Evolutionary conservation across 2,113 vertebrate genomes (phyloP), one percentile per base, ranked within the genome.

Genomic region (Cottus gobio): DNA sequence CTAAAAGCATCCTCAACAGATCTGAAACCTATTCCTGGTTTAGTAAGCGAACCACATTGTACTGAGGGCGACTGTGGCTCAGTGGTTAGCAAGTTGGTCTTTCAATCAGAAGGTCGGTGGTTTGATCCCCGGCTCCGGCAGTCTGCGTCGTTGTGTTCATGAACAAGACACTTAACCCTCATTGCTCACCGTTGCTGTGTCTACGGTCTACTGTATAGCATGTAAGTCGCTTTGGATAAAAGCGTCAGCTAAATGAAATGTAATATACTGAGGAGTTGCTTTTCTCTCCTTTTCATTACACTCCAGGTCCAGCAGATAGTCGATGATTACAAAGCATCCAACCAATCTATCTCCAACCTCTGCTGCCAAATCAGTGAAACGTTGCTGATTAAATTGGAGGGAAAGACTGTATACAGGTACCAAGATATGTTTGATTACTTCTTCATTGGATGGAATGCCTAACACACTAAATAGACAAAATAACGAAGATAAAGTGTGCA

Each of bases 341-440:
- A 93, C 57, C 80, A 92, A 71, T 91, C 92, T 22, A 93, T 97
- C 15, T 91, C 92, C 6, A 92, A 90, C 44, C 90, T 88, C 50
- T 96, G 96, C 74, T 87, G 71, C 9, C 89, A 92, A 72, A 97
- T 97, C 39, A 96, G 96, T 3, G 95, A 97, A 77, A 91, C 93
- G 0, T 75, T 96, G 58, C 85, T 98, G 84, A 84, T 97, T 7
- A 92, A 34, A 11, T 87, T 97, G 75, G 95, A 95, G 2, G 94
- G 94, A 62, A 96, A 94, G 66, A 94, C 86, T 0, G 89, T 97
- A 11, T 97, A 96, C 87, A 92, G 93, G 71, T 93, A 81, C 56
- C 2, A 16, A 50, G 15, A 42, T 22, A 52, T n/a, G 0, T 42
- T 26, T 5, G 63, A 68, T 54, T 65, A 11, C 18, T 37, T 71